Conservation (phyloP, 1,140 invertebrate species). For the Pygmarrhopalites habei region DNA sequence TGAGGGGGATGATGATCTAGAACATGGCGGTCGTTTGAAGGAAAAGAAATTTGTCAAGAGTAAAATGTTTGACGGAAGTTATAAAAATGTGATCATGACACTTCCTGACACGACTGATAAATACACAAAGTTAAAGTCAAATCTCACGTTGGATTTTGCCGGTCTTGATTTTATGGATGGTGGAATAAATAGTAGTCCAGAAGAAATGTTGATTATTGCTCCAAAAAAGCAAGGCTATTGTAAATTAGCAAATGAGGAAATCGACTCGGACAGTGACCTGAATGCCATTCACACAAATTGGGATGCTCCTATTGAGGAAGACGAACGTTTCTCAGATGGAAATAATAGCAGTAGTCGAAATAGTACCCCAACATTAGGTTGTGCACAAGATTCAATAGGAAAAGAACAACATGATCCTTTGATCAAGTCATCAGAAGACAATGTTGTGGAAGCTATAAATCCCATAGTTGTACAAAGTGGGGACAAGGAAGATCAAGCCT, state of each 20-base stretch:
- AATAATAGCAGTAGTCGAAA: slow-evolving; percentile 11
- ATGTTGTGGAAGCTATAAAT: slow-evolving; percentile 21
- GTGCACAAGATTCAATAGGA: neutral
- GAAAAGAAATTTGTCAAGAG: slow-evolving; percentile 24
- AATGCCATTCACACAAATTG: too few species aligned
- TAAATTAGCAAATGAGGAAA: slow-evolving; percentile 18
- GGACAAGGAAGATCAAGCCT: neutral
- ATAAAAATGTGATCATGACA: neutral
- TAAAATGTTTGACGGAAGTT: neutral
- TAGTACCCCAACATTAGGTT: slow-evolving; percentile 15
- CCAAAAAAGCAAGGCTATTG: slow-evolving; percentile 25
- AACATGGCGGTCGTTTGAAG: slow-evolving; percentile 41
- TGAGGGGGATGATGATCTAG: neutral
- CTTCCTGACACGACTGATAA: neutral
- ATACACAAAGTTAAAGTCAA: neutral
- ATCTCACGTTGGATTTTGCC: slow-evolving; percentile 43
- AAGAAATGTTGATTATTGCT: slow-evolving; percentile 25
- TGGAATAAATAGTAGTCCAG: slow-evolving; percentile 38
- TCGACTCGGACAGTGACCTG: neutral
- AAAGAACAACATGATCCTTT: neutral
- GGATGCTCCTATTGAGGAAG: too few species aligned
- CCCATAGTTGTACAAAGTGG: neutral
- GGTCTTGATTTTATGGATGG: slow-evolving; percentile 64
- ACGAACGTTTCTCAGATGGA: neutral
- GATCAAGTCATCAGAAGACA: neutral